Percentiles rank a stretch among this genome's conserved stretches.
Conservation (phyloP, 2,797 vertebrate genomes). For the Poecilia velifera region DNA sequence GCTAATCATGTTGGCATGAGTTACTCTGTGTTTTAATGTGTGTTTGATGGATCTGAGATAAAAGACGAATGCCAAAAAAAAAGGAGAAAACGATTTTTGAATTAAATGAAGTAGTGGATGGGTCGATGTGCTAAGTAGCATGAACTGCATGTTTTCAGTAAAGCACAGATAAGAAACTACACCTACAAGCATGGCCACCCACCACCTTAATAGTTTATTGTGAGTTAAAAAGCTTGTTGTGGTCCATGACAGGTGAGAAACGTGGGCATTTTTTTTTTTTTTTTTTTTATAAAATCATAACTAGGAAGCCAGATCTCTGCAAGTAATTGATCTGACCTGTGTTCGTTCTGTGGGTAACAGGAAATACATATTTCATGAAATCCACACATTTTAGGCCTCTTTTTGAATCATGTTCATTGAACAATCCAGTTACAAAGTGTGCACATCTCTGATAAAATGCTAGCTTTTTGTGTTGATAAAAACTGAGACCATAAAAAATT, state of each 20-base stretch:
- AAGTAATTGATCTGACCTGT: neutral
- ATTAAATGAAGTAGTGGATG: slow-evolving; percentile 72
- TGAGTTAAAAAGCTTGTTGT: neutral
- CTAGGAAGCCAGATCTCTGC: neutral
- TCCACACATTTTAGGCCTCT: neutral
- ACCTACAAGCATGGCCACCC: slow-evolving; percentile 61
- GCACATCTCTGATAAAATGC: neutral
- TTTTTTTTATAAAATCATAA: neutral
- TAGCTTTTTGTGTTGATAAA: neutral
- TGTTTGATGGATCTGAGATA: slow-evolving; percentile 43
- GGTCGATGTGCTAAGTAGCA: slow-evolving; percentile 81
- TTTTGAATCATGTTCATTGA: neutral
- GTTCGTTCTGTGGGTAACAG: neutral
- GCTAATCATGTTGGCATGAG: slow-evolving; percentile 87
- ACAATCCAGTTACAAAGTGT: neutral
- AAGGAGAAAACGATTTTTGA: slow-evolving; percentile 40
- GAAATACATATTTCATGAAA: neutral
- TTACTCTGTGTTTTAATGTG: slow-evolving; percentile 76
- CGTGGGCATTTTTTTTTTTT: neutral
- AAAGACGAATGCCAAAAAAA: slow-evolving; percentile 22
- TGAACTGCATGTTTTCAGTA: slow-evolving; percentile 88
- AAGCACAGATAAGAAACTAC: slow-evolving; percentile 74
- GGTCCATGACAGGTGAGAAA: neutral
- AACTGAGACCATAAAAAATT: neutral
- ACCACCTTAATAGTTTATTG: slow-evolving; percentile 6